phyloP scores from a whole-genome alignment of 2,888 invertebrate genomes.

The Atherix ibis region DNA sequence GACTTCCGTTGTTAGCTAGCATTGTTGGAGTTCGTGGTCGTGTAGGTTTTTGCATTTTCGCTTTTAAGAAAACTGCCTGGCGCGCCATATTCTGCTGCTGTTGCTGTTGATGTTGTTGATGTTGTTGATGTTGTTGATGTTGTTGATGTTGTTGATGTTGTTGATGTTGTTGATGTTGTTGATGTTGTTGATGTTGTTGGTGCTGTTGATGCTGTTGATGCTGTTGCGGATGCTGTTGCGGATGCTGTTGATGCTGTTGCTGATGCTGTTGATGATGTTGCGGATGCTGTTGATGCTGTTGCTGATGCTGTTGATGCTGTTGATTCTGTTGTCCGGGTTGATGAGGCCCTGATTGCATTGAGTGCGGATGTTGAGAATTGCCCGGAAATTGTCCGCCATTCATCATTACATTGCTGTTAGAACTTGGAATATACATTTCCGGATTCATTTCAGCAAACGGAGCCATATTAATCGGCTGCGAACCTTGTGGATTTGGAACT shows the following conservation, averaged over 20 bases:
- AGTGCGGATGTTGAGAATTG: slow-evolving; percentile 12
- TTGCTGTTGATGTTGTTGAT: slow-evolving; percentile 1
- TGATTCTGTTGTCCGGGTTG: too few relatives aligned
- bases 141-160: slow-evolving; percentile 14
- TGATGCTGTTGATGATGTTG: too few relatives aligned
- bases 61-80: slow-evolving; percentile 14
- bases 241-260: too few relatives aligned
- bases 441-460: slow-evolving; percentile 10
- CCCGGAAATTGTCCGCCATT: neutral
- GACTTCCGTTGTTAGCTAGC: slow-evolving; percentile 4
- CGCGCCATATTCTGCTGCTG: slow-evolving; percentile 12
- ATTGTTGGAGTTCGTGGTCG: slow-evolving; percentile 7
- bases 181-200: too few relatives aligned
- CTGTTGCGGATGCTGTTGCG: too few relatives aligned
- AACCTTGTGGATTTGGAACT: slow-evolving; percentile 10
- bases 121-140: slow-evolving; percentile 10
- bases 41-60: slow-evolving; percentile 13
- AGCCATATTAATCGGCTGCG: slow-evolving; percentile 10
- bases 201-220: too few relatives aligned
- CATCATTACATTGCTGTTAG: slow-evolving; percentile 4
- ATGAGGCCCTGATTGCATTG: slow-evolving; percentile 20
- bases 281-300: too few relatives aligned
- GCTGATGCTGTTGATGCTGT: too few relatives aligned
- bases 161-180: too few relatives aligned
- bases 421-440: slow-evolving; percentile 11